A percentile compares a stretch with the other conserved stretches of the same genome.
Evolutionary conservation across 2,888 invertebrate genomes (phyloP).

Genomic region (Conops quadrifasciatus): DNA sequence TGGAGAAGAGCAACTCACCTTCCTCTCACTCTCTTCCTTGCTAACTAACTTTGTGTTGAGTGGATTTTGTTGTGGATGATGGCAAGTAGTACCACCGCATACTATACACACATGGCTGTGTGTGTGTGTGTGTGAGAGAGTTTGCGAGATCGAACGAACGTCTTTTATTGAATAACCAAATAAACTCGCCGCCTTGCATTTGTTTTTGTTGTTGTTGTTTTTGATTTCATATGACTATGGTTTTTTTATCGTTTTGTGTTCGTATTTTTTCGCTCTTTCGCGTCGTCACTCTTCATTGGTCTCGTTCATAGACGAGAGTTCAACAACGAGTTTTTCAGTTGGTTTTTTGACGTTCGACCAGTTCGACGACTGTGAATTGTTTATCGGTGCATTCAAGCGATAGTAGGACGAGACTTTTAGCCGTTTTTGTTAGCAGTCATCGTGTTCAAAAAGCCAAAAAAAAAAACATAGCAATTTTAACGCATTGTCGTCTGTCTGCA

Average conservation of each 20-base stretch:
- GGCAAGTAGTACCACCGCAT: not conserved
- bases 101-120: not conserved
- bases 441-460: no score
- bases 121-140: conserved; percentile 9
- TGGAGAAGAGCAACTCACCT: conserved; percentile 32
- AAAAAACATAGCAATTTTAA: no score
- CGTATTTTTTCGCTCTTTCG: conserved; percentile 37
- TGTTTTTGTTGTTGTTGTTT: conserved; percentile 5
- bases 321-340: conserved; percentile 47
- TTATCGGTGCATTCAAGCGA: conserved; percentile 3
- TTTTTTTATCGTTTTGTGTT: not conserved
- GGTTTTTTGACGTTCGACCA: conserved; percentile 56
- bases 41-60: not conserved
- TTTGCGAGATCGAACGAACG: not conserved
- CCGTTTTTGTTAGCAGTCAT: not conserved
- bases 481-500: no score
- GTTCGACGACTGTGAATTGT: conserved; percentile 45
- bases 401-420: no score
- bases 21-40: not conserved
- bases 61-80: conserved; percentile 4
- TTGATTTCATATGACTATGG: not conserved
- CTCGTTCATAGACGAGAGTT: conserved; percentile 20
- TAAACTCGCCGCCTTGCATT: conserved; percentile 7
- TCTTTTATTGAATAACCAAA: conserved; percentile 1
- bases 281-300: conserved; percentile 42